Base-by-base conservation (phyloP, 2,797 vertebrate species). In the Hippocampus kuda region DNA sequence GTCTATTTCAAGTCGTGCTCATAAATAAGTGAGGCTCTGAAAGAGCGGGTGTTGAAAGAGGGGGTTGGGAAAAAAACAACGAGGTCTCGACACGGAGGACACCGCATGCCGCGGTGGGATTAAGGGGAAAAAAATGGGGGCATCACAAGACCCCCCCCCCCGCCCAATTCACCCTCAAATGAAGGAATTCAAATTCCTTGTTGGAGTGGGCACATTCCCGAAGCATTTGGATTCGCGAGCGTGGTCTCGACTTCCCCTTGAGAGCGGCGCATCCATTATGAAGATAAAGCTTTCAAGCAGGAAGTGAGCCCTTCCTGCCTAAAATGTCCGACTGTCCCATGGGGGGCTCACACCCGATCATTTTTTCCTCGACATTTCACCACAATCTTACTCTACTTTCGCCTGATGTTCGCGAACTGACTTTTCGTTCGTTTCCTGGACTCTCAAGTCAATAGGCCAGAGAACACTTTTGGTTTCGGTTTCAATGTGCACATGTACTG, bases 1-100 rank as follows among this genome's bases (percentile, higher is more conserved):
- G 88, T 90, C 89, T 88, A 88, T 90, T 89, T 89, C 87, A 84
- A 87, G 85, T 87, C 84, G 70, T 2, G 68, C 84, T 88, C 85
- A 89, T 90, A 88, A 89, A 90, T 90, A 90, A 89, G 80, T 85
- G 79, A 86, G 78, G 79, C 63, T 26, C 24, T 18, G 24, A 26
- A 70, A 71, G 83, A 69, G 81, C 67, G 56, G 69, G 68, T 68
- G 73, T 69, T 57, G 65, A 66, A 49, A 67, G 49, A 51, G 71
- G 75, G 69, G 69, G 51, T 73, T 70, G 72, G 71, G 72, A 67
- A 68, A 74, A 69, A 72, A 62, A 70, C 63, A 24, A 20, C 44
- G 15, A 65, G 63, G 44, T 65, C 34, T 65, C 63, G 67, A 34
- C 72, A 81, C 74, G 70, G 1, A 81, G 63, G 44, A 16, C 63